A percentile compares a stretch with the other conserved stretches of the same genome.
phyloP scores from a whole-genome alignment of 2,113 vertebrate species.

The Alces alces region DNA sequence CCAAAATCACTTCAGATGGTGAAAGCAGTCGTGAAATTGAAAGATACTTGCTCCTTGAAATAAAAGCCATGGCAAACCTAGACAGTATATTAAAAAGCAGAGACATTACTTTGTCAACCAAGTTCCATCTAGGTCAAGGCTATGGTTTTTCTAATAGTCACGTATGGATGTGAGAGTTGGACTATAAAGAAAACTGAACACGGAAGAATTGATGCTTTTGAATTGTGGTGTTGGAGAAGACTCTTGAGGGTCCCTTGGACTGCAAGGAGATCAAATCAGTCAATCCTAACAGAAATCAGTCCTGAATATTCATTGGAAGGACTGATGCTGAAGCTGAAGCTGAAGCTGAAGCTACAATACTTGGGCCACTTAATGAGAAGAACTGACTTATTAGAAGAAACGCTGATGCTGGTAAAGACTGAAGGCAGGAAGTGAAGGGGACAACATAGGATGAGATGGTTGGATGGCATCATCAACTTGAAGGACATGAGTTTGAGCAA shows the following conservation, averaged over 20 bases:
- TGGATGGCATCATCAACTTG: not conserved
- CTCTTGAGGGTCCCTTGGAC: not conserved
- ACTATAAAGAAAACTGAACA: not conserved
- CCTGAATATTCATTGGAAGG: not conserved
- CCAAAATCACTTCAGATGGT: not conserved
- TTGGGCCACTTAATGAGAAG: not conserved
- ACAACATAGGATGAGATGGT: not conserved
- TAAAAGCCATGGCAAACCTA: not conserved
- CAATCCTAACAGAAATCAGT: not conserved
- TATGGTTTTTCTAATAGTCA: not conserved
- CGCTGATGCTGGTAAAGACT: not conserved
- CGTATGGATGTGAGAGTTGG: not conserved
- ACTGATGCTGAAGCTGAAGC: not conserved
- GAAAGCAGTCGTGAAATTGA: not conserved
- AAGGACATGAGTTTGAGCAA: not conserved
- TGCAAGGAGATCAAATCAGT: not conserved
- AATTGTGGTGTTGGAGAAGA: not conserved
- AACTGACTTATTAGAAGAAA: not conserved
- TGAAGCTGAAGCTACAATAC: not conserved
- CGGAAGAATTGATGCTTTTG: not conserved
- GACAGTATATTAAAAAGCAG: not conserved
- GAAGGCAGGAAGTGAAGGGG: not conserved
- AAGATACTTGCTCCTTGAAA: not conserved
- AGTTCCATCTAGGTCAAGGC: not conserved
- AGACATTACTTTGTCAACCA: not conserved